Base-by-base conservation (phyloP, 2,888 invertebrate genomes). In the Conomelus anceps region DNA sequence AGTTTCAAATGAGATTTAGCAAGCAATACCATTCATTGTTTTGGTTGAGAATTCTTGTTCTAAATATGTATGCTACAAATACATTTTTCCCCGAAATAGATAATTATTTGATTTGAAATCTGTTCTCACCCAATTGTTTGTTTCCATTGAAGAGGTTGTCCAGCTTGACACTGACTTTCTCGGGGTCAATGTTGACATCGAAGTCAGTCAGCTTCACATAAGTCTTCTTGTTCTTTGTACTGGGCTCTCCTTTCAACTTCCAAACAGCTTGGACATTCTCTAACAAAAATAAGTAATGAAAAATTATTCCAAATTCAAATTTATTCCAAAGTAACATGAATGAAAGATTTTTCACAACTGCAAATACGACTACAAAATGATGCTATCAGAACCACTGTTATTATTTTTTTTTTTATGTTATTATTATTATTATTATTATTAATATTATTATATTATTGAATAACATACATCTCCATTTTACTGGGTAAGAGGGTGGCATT, bases 131-230 rank as follows among this genome's bases (percentile, higher is more conserved):
- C 13, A 90, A 63, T 87, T 90, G 85, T 84, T 90, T 88, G 24
- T 90, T 90, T 20, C 89, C 89, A 85, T 90, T 90, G 23, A 90
- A 90, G 22, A 90, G 84, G 84, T 90, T 89, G 23, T 90, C 89
- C 23, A 90, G 84, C 22, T 89, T 22, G 22, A 90, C 87, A 23
- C 84, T 85, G 85, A 90, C 89, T n/a, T 29, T 84, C 34, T 87
- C 87, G 0, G 89, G 88, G n/a, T 29, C 24, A 24, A 90, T n/a
- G 23, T 22, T 87, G 13, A 88, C 89, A 34, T 90, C 89, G 34
- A 90, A 89, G 20, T 88, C 88, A 84, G 87, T 89, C 13, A 90
- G 22, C 23, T 90, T 87, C 22, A 88, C 26, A 34, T 86, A 90
- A 29, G 86, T 86, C n/a, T 88, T 88, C 23, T 88, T 41, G 34